Evolutionary conservation across 1,140 invertebrate genomes (phyloP), one percentile per base, ranked within the genome.

Genomic region (Drosophila bocqueti): DNA sequence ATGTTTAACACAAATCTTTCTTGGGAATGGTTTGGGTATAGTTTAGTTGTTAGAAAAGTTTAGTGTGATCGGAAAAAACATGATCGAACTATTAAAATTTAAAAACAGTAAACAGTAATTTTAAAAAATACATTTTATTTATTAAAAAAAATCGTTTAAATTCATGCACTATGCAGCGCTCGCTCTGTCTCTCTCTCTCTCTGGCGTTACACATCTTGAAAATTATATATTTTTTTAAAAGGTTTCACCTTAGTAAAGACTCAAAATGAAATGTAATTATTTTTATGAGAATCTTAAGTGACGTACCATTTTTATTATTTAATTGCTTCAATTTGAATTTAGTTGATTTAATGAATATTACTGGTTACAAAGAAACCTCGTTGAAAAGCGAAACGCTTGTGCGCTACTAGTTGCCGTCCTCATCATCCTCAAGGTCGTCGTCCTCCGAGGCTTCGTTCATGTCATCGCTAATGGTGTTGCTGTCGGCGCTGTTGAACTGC

Each of bases 241-340:
- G 15, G 24, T 11, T 8, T 4, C 7, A 16, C 34, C 8, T 38
- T 24, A 16, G 13, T 10, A 10, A 38, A 55, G 18, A 36, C 18
- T 2, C n/a, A 21, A 34, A 16, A 38, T 15, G 15, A 54, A 4
- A 55, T 15, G 8, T 54, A 34, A 18, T 36, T 5, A 9, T 31
- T n/a, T n/a, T 43, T 46, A 46, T 64, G 18, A 29, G 36, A 31
- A 34, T n/a, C 43, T 49, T 66, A n/a, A 40, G 34, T 31, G 42
- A 84, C 78, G 40, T 74, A 54, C 62, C 71, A 85, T 81, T 85
- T 85, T 67, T 79, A 69, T 74, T 71, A 31, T 66, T 66, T 60
- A 54, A 60, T 69, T 64, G 49, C 31, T 38, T 50, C 50, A 47
- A 26, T 50, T 50, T 29, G 16, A 60, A 76, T 69, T 74, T 54